These are phyloP conservation scores for Andrena bicolor DNA, from an alignment of 2,888 invertebrate species.

Conservation along the genomic window DNA sequence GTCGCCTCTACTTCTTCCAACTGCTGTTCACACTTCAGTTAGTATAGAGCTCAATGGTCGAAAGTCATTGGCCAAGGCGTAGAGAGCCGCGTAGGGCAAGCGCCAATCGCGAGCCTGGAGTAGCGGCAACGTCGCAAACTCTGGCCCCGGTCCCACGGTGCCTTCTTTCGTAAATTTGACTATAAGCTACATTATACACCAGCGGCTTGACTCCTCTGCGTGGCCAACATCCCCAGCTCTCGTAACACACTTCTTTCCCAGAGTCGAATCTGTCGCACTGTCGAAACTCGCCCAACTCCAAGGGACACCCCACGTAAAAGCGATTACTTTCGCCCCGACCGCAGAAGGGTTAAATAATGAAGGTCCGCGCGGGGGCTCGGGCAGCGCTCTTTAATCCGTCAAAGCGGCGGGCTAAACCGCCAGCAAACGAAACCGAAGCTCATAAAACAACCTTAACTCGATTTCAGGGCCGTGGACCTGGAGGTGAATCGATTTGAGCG, in stretches of 20 bases:
- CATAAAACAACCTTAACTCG: constrained; percentile 55
- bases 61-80: too few species aligned
- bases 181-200: background rate
- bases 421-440: constrained; percentile 41
- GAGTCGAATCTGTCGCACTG: background rate
- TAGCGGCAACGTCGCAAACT: too few species aligned
- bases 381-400: constrained; percentile 31
- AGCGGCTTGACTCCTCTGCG: background rate
- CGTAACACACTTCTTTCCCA: background rate
- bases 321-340: background rate
- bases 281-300: background rate
- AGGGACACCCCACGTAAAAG: background rate
- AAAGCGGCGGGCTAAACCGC: constrained; percentile 38
- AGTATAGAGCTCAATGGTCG: too few species aligned
- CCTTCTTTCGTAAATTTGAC: too few species aligned
- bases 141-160: too few species aligned
- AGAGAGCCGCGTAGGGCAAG: too few species aligned
- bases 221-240: background rate
- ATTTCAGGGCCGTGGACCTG: constrained; percentile 30
- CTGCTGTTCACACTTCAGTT: too few species aligned
- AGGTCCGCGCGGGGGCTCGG: background rate
- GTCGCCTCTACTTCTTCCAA: too few species aligned
- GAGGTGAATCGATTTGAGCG: constrained; percentile 62
- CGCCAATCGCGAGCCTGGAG: too few species aligned
- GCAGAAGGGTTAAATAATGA: constrained; percentile 24